Conservation (phyloP, 2,888 invertebrate genomes). For the Rotaria sp. region DNA sequence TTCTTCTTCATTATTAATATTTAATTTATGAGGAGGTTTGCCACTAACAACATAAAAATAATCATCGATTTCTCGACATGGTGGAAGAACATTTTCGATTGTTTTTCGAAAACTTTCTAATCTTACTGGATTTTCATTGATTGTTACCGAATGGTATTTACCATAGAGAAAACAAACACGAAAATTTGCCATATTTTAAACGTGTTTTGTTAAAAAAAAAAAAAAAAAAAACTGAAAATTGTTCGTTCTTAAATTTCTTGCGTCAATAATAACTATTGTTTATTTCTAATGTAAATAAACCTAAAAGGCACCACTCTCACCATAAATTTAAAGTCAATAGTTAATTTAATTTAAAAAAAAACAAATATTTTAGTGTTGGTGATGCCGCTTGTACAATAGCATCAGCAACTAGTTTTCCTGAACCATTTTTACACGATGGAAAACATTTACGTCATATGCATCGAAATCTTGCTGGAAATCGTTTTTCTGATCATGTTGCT, state of each 20-base stretch:
- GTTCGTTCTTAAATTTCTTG: background rate
- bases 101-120: background rate
- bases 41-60: background rate
- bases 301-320: background rate
- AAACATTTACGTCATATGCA: constrained; percentile 75
- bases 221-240: background rate
- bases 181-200: background rate
- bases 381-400: constrained; percentile 87
- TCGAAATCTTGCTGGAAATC: constrained; percentile 73
- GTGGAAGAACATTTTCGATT: background rate
- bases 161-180: background rate
- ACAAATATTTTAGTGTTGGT: constrained; percentile 63
- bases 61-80: background rate
- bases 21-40: background rate
- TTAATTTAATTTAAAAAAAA: background rate
- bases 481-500: constrained; percentile 88
- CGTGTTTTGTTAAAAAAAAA: background rate
- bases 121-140: background rate
- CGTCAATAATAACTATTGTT: background rate
- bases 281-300: background rate
- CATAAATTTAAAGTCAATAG: background rate
- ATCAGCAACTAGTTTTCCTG: constrained; percentile 87
- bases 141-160: background rate
- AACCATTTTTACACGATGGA: constrained; percentile 69
- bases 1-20: background rate